Evolutionary conservation across 1,140 invertebrate species (phyloP).

Genomic region (Anastatus disparis): DNA sequence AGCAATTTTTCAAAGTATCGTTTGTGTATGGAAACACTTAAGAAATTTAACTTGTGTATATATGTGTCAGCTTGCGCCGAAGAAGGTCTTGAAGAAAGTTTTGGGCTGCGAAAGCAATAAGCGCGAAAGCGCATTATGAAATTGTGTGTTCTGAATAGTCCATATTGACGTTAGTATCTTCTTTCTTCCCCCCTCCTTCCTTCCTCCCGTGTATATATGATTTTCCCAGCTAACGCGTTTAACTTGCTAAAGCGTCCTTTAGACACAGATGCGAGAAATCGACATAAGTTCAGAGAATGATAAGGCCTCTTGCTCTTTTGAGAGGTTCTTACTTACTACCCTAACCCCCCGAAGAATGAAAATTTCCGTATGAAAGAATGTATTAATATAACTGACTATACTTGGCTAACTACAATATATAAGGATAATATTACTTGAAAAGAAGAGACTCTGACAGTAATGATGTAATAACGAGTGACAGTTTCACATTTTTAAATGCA

Average conservation of each 20-base stretch:
- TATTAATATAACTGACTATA: too few relatives aligned
- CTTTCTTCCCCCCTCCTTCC: background rate
- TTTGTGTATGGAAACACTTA: background rate
- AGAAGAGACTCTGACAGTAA: too few relatives aligned
- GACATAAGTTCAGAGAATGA: slow-evolving; percentile 61
- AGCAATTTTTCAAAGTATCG: background rate
- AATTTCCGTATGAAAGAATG: too few relatives aligned
- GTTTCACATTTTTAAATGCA: too few relatives aligned
- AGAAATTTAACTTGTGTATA: too few relatives aligned
- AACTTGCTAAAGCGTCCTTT: slow-evolving; percentile 39
- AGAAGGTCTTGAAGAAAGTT: too few relatives aligned
- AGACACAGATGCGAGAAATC: slow-evolving; percentile 67
- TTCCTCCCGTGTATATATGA: background rate
- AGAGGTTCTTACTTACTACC: too few relatives aligned
- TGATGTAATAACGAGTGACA: too few relatives aligned
- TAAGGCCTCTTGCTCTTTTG: too few relatives aligned
- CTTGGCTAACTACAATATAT: too few relatives aligned
- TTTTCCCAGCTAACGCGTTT: slow-evolving; percentile 18
- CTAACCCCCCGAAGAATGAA: background rate
- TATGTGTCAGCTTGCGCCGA: too few relatives aligned
- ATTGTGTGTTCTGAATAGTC: slow-evolving; percentile 34
- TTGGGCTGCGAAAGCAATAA: background rate
- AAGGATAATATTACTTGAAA: too few relatives aligned
- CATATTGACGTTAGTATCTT: background rate
- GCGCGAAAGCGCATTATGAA: slow-evolving; percentile 19